These are phyloP conservation scores for Nothoprocta perdicaria DNA, from an alignment of 2,113 vertebrate species.

Conservation along the genomic window DNA sequence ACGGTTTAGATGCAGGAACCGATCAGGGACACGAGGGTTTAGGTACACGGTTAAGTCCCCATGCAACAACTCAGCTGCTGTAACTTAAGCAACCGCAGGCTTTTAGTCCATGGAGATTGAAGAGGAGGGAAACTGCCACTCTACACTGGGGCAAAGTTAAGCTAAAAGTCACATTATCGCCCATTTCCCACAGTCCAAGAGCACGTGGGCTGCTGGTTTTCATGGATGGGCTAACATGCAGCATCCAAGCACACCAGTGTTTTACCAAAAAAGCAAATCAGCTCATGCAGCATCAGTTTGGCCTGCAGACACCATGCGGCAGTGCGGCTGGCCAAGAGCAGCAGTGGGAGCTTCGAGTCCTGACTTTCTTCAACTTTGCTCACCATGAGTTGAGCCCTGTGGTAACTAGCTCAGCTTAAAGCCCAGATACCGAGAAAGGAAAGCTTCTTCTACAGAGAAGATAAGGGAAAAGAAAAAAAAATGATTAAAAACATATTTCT, in stretches of 20 bases:
- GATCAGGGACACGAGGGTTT: background rate
- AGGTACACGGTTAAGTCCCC: background rate
- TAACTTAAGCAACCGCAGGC: background rate
- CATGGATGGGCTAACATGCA: constrained; percentile 12
- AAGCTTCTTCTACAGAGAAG: background rate
- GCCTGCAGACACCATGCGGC: background rate
- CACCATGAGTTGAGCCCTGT: background rate
- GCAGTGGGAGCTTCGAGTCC: background rate
- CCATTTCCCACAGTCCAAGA: background rate
- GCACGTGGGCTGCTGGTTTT: background rate
- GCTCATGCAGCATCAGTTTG: constrained; percentile 5
- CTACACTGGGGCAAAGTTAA: background rate
- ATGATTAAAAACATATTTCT: background rate
- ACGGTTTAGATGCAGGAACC: background rate
- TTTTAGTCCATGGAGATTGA: background rate
- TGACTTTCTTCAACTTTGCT: background rate
- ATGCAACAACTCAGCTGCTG: background rate
- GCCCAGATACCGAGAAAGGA: background rate
- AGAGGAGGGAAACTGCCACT: background rate
- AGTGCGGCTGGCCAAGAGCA: background rate
- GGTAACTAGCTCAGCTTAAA: background rate
- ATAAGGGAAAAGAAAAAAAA: background rate
- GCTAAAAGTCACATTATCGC: background rate
- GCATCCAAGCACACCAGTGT: background rate
- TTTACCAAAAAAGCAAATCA: background rate